These are phyloP conservation scores for Macrosoma leucophasiata DNA, from an alignment of 2,888 invertebrate species.

Conservation along the genomic window DNA sequence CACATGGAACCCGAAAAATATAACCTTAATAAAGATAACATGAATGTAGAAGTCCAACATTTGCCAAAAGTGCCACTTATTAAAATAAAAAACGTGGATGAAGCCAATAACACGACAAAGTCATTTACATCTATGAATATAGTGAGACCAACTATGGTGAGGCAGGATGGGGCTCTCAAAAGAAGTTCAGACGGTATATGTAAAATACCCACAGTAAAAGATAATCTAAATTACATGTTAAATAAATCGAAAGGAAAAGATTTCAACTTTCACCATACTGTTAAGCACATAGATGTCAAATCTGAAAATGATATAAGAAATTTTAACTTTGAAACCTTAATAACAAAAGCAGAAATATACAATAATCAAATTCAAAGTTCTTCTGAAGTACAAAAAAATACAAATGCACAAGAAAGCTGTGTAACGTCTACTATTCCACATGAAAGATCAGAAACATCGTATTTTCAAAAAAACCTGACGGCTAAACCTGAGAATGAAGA, in stretches of 20 bases:
- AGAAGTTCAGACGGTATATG: conserved; percentile 50
- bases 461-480: conserved; percentile 61
- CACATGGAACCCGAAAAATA: conserved; percentile 44
- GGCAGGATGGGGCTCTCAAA: conserved; percentile 49
- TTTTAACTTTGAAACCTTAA: conserved; percentile 70
- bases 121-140: conserved; percentile 37
- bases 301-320: conserved; percentile 53
- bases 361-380: conserved; percentile 63
- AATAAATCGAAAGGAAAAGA: conserved; percentile 49
- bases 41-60: conserved; percentile 37
- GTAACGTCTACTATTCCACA: conserved; percentile 36
- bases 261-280: conserved; percentile 26
- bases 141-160: conserved; percentile 34
- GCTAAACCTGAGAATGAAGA: conserved; percentile 49
- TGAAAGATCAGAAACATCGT: conserved; percentile 67
- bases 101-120: conserved; percentile 36
- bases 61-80: conserved; percentile 50
- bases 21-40: conserved; percentile 36
- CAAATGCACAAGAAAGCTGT: conserved; percentile 44
- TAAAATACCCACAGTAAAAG: conserved; percentile 52
- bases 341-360: conserved; percentile 70
- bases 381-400: conserved; percentile 58
- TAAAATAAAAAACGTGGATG: conserved; percentile 60
- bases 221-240: conserved; percentile 39
- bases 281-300: conserved; percentile 41